Conservation (phyloP, 2,113 vertebrate genomes). For the Brachyhypopomus occidentalis region DNA sequence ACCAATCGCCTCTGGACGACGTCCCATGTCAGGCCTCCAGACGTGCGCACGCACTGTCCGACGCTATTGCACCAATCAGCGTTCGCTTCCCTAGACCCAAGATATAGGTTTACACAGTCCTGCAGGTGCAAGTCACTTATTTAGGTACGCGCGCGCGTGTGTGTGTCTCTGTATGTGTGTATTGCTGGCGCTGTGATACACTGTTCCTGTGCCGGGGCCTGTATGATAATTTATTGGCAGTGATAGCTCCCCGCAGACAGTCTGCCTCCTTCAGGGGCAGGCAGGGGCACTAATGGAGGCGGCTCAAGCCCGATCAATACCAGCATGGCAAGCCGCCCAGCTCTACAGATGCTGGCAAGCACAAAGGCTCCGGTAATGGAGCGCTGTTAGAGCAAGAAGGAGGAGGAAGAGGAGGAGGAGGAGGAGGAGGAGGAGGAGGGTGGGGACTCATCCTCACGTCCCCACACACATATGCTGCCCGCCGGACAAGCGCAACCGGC, state of each 20-base stretch:
- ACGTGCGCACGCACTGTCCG: constrained; percentile 2
- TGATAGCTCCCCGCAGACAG: constrained; percentile 70
- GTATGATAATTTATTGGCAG: constrained; percentile 62
- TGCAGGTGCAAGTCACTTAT: constrained; percentile 37
- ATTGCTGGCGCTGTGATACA: constrained; percentile 54
- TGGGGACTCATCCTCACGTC: constrained; percentile 42
- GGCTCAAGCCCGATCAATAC: constrained; percentile 72
- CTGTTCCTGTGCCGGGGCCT: constrained; percentile 50
- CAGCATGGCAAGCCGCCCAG: constrained; percentile 62
- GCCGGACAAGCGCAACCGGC: not conserved
- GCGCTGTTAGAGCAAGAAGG: constrained; percentile 32
- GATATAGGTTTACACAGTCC: constrained; percentile 5
- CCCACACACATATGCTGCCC: constrained; percentile 27
- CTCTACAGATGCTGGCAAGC: constrained; percentile 63
- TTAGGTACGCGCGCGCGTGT: not conserved
- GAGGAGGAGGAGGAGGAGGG: constrained; percentile 30
- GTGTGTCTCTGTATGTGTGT: constrained; percentile 12
- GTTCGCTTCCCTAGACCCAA: constrained; percentile 9
- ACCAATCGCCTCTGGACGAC: constrained; percentile 14
- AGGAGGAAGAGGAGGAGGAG: constrained; percentile 31
- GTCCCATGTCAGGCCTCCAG: not conserved
- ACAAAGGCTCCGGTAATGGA: constrained; percentile 62
- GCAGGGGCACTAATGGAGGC: constrained; percentile 76
- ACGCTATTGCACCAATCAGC: not conserved
- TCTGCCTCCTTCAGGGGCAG: constrained; percentile 70